Evolutionary conservation across 2,113 vertebrate genomes (phyloP).

Genomic region (Pipra filicauda): DNA sequence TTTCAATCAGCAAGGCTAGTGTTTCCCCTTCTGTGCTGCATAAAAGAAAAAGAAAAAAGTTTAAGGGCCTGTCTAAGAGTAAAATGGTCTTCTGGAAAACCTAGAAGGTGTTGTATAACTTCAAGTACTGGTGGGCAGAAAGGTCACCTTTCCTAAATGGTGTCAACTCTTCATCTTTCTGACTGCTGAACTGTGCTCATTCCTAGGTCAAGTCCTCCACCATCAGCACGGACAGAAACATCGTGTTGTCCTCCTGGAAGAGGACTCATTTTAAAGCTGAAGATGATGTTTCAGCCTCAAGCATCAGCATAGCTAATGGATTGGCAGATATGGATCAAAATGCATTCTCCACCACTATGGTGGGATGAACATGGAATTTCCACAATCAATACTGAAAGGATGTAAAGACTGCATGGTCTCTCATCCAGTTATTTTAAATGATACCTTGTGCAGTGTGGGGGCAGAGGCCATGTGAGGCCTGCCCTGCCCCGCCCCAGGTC

Average conservation of each 20-base stretch:
- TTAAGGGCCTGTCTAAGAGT: not conserved
- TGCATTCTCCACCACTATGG: rapidly evolving
- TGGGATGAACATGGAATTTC: not conserved
- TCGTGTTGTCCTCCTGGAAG: not conserved
- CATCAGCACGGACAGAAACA: not conserved
- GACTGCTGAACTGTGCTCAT: not conserved
- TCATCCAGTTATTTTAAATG: not conserved
- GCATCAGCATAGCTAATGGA: not conserved
- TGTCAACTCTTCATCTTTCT: not conserved
- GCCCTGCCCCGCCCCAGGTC: not conserved
- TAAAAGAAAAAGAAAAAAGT: not conserved
- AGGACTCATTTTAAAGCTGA: not conserved
- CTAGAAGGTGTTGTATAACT: not conserved
- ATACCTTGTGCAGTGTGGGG: not conserved
- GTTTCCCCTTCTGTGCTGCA: not conserved
- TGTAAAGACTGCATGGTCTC: not conserved
- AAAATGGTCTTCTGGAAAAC: not conserved
- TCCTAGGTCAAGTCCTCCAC: not conserved
- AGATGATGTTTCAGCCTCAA: not conserved
- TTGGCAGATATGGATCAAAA: not conserved
- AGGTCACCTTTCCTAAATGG: not conserved
- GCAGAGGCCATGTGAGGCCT: not conserved
- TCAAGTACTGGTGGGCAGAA: not conserved
- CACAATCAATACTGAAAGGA: not conserved
- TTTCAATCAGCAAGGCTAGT: not conserved